Evolutionary conservation across 2,888 invertebrate genomes (phyloP), one percentile per base, ranked within the genome.

Genomic region (Drosophila pseudotalamancana): DNA sequence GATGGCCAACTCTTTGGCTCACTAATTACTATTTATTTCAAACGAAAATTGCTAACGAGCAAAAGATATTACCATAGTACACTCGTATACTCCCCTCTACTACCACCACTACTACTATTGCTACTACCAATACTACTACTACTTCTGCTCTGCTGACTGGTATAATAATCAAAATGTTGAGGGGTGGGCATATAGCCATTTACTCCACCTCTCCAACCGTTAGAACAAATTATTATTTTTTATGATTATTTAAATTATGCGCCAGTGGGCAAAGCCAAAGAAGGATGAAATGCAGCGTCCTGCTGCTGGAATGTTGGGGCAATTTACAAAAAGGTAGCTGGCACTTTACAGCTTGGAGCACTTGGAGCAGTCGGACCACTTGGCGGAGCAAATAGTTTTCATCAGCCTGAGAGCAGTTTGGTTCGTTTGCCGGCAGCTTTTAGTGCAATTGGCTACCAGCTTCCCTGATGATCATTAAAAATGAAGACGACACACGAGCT

Each of bases 1-100:
- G 71, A 72, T 60, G 65, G 65, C 51, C 76, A 75, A 66, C 79
- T 78, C 82, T 80, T 87, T 67, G 82, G 64, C 79, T 69, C 76
- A 83, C 82, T 83, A 83, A 83, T 83, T 83, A 83, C 87, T 87
- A 85, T 83, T 83, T 83, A 83, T 83, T 78, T 87, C 76, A 79
- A 85, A 83, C 83, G 79, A 87, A 87, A 82, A 83, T 85, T 87
- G 87, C 86, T 87, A 87, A 83, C 82, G 86, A 83, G 82, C 79
- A 67, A 67, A 87, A 78, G 79, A 83, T 82, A 85, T 87, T 85
- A 79, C 76, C 87, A 73, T 82, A 40, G 57, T 53, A 5, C 42
- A 23, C n/a, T n/a, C n/a, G n/a, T n/a, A n/a, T n/a, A n/a, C n/a
- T n/a, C n/a, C n/a, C n/a, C n/a, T n/a, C 14, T 9, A 27, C 4